Percentiles rank a stretch among this genome's conserved stretches.
phyloP scores from a whole-genome alignment of 1,140 invertebrate species.

The Lepidurus couesii region DNA sequence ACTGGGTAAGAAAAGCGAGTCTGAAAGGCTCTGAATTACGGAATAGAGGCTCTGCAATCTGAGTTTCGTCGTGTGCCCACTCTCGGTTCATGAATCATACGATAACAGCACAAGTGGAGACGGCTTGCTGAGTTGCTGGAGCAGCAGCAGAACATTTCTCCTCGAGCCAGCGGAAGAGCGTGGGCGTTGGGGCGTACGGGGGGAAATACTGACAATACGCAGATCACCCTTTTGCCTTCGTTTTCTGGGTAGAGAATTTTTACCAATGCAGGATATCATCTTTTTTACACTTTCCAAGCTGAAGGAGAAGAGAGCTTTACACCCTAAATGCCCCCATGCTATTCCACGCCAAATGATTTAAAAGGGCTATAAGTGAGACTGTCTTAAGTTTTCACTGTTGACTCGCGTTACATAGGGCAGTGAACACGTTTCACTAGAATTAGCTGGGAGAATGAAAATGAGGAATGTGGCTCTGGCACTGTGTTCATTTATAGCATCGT shows the following conservation, averaged over 20 bases:
- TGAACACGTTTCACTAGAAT: slow-evolving; percentile 15
- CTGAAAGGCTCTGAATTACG: background rate
- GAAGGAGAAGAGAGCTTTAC: slow-evolving; percentile 10
- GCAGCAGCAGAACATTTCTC: background rate
- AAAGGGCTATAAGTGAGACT: slow-evolving; percentile 11
- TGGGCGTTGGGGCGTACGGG: background rate
- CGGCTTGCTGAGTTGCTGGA: slow-evolving; percentile 16
- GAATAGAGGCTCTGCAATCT: slow-evolving; percentile 21
- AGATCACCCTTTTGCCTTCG: slow-evolving; percentile 11
- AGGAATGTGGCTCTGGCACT: background rate
- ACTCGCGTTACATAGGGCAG: background rate
- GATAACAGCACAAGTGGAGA: slow-evolving; percentile 21
- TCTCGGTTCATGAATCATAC: slow-evolving; percentile 10
- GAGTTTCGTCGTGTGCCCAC: slow-evolving; percentile 17
- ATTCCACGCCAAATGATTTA: background rate
- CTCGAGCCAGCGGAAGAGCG: slow-evolving; percentile 7
- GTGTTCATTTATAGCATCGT: slow-evolving; percentile 10
- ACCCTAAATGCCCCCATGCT: background rate
- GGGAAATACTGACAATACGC: background rate
- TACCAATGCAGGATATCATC: slow-evolving; percentile 3
- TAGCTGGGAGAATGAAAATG: slow-evolving; percentile 18
- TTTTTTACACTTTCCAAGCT: background rate
- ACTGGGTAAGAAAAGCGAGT: background rate
- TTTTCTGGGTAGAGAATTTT: background rate
- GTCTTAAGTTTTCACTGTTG: background rate